A percentile compares a stretch with the other conserved stretches of the same genome.
phyloP scores from a whole-genome alignment of 2,113 vertebrate genomes.

The Oophaga pumilio region DNA sequence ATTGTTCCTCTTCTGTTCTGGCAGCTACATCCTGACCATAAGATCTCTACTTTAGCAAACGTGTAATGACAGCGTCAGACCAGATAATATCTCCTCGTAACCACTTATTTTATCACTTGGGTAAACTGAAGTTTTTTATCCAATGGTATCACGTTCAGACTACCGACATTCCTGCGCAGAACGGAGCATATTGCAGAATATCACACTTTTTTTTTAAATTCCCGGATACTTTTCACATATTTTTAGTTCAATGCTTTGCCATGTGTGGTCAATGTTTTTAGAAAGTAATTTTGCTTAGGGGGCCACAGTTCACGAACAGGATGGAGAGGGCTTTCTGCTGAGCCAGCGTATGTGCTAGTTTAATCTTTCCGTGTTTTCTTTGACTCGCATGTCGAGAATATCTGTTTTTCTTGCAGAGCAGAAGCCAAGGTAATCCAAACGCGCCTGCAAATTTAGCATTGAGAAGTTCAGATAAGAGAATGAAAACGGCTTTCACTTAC shows the following conservation, averaged over 20 bases:
- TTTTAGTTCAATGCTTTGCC: neutral
- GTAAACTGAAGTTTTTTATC: neutral
- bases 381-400: conserved; percentile 19
- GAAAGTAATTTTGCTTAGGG: conserved; percentile 20
- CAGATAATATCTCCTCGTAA: conserved; percentile 12
- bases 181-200: neutral
- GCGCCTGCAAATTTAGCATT: conserved; percentile 19
- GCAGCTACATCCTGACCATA: neutral
- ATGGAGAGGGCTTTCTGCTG: conserved; percentile 41
- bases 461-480: conserved; percentile 11
- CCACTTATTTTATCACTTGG: conserved; percentile 19
- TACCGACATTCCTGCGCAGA: neutral
- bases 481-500: conserved; percentile 5
- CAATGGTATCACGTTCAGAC: neutral
- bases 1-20: neutral
- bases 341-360: conserved; percentile 27
- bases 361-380: conserved; percentile 52
- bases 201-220: neutral
- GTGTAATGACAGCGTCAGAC: neutral
- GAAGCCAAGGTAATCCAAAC: conserved; percentile 32
- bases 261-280: neutral
- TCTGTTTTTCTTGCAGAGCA: conserved; percentile 45
- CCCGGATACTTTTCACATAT: neutral
- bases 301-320: conserved; percentile 25
- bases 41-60: neutral